Percentiles rank a stretch among this genome's conserved stretches.
These are phyloP conservation scores for Drosophila pseudotakahashii DNA, from an alignment of 2,888 invertebrate genomes.

Conservation along the genomic window DNA sequence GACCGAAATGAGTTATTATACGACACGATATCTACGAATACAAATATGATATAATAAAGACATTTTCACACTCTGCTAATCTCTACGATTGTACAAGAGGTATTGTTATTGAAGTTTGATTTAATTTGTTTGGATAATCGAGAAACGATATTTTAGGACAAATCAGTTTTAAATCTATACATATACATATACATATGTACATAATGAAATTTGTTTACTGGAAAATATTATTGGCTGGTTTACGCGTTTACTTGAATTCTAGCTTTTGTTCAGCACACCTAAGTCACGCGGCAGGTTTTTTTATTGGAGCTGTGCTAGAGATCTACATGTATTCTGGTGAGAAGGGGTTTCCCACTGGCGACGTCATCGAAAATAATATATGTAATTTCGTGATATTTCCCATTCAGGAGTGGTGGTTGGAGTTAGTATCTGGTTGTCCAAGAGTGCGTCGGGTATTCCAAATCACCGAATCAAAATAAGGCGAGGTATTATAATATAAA, in stretches of 20 bases:
- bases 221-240: conserved; percentile 2
- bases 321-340: conserved; percentile 14
- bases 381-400: conserved; percentile 26
- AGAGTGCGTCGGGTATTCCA: conserved; percentile 11
- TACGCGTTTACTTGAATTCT: conserved; percentile 9
- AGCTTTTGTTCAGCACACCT: conserved; percentile 20
- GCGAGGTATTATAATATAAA: neutral
- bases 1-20: conserved; percentile 1
- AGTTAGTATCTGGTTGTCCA: conserved; percentile 3
- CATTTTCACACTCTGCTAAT: no score
- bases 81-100: no score
- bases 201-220: neutral
- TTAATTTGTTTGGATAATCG: no score
- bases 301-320: conserved; percentile 5
- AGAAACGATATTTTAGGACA: no score
- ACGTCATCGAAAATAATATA: conserved; percentile 8
- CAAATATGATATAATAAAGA: neutral
- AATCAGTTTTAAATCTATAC: no score
- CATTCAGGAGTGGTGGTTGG: conserved; percentile 3
- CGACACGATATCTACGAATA: no score
- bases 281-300: conserved; percentile 36
- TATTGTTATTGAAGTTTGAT: no score
- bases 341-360: conserved; percentile 24
- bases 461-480: neutral
- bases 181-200: no score